Base-by-base conservation (phyloP, 92 coral and sea anemone genomes). In the Umimayanthus chanpuru region DNA sequence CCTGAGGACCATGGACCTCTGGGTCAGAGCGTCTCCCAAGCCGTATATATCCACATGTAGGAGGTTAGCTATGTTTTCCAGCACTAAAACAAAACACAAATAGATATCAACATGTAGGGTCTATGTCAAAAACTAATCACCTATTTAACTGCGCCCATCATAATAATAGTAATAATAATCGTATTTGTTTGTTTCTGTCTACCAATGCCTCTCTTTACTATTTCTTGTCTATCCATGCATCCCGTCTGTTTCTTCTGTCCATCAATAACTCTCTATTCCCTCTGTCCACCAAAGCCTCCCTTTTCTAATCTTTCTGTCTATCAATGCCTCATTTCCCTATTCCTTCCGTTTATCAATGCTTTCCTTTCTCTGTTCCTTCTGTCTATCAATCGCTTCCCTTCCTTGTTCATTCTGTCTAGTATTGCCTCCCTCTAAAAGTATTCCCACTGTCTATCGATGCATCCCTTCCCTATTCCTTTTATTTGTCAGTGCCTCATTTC, bases 41-140 rank as follows among this genome's bases (percentile, higher is more conserved):
- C 91, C 98, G 67, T 97, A 97, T 79, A 97, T 92, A 82, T 97
- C 99, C 56, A 97, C 89, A 75, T 91, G 98, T 9, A 97, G 95
- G 49, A 97, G 91, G 66, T 96, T 96, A 36, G 99, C 99, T 11
- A 97, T 95, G 80, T 95, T 96, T 77, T 97, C 98, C 76, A 95
- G 90, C 43, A 96, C 99, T 96, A 76, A 20, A 8, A 20, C 86
- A 79, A 78, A 53, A 68, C 29, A 30, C 6, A 9, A 12, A 18
- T 7, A 2, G 29, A 21, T 47, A 11, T n/a, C 28, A 40, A 21
- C 25, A 43, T 0, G 38, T 8, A 10, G 53, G 55, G 25, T 23
- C n/a, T 18, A 61, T 20, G 26, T 61, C 68, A 61, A 61, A 47
- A 61, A 55, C 64, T 55, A 44, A 44, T 44, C 49, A 44, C 49